These are phyloP conservation scores for Cremastinae sp. DNA, from an alignment of 2,888 invertebrate genomes.

Conservation along the genomic window DNA sequence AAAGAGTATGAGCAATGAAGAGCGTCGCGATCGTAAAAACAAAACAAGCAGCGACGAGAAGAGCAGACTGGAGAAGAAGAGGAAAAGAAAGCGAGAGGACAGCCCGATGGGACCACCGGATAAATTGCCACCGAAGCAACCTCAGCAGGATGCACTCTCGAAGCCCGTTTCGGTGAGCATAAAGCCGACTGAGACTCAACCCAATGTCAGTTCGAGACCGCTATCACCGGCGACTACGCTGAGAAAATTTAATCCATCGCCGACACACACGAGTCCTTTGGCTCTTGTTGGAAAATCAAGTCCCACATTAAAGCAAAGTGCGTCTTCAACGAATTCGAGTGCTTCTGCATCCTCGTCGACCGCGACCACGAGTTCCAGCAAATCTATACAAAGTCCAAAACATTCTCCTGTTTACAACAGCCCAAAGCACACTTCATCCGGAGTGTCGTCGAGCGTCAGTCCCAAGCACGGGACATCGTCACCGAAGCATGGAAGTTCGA, in stretches of 20 bases:
- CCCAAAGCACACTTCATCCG: constrained; percentile 86
- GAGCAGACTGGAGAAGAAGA: constrained; percentile 84
- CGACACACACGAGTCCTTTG: constrained; percentile 85
- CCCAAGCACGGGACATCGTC: constrained; percentile 88
- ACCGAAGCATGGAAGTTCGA: constrained; percentile 88
- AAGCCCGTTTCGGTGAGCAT: constrained; percentile 89
- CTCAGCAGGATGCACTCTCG: constrained; percentile 83
- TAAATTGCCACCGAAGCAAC: constrained; percentile 87
- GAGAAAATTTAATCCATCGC: constrained; percentile 87
- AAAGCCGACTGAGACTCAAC: constrained; percentile 85
- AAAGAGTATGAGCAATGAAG: constrained; percentile 78
- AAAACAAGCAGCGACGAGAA: constrained; percentile 78
- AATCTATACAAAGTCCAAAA: constrained; percentile 85
- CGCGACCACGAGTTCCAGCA: constrained; percentile 82
- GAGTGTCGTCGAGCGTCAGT: constrained; percentile 87
- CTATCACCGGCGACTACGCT: constrained; percentile 86
- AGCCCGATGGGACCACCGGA: constrained; percentile 90
- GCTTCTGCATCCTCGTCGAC: constrained; percentile 80
- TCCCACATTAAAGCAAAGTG: constrained; percentile 74
- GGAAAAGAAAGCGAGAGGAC: constrained; percentile 89
- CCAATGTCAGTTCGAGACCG: constrained; percentile 81
- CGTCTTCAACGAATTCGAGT: constrained; percentile 79
- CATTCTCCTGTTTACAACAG: constrained; percentile 89
- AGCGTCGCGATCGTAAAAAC: constrained; percentile 80
- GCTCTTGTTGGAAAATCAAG: constrained; percentile 84